phyloP scores from a whole-genome alignment of 2,888 invertebrate genomes.

The Agrotis clavis region DNA sequence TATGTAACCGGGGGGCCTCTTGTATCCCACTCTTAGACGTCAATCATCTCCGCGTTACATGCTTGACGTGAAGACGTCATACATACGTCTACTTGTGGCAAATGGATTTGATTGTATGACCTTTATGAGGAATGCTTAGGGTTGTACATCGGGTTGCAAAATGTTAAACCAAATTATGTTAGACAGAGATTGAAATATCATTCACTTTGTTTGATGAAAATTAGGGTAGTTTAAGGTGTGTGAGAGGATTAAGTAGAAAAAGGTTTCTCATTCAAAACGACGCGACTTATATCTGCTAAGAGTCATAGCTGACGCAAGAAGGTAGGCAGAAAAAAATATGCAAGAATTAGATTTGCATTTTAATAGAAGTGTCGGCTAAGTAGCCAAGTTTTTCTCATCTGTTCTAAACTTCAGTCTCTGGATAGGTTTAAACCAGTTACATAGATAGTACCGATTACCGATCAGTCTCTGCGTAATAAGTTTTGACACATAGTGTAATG shows the following conservation, averaged over 20 bases:
- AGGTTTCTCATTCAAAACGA: too few relatives aligned
- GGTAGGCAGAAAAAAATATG: too few relatives aligned
- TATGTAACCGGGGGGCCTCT: constrained; percentile 46
- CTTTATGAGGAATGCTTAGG: constrained; percentile 37
- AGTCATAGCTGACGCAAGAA: too few relatives aligned
- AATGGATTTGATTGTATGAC: constrained; percentile 48
- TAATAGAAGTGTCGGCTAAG: not conserved
- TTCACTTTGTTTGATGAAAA: not conserved
- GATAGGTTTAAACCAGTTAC: too few relatives aligned
- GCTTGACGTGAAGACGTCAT: constrained; percentile 54
- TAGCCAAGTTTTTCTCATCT: not conserved
- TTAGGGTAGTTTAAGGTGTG: too few relatives aligned
- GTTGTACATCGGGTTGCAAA: not conserved
- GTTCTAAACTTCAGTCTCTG: too few relatives aligned
- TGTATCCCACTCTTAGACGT: constrained; percentile 58
- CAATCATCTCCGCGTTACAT: constrained; percentile 54
- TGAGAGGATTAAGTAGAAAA: too few relatives aligned
- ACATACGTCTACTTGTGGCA: constrained; percentile 30
- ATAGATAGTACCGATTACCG: too few relatives aligned
- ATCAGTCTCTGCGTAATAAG: too few relatives aligned
- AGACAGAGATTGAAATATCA: not conserved
- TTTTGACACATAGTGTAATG: too few relatives aligned
- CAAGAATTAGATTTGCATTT: too few relatives aligned
- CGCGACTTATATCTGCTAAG: too few relatives aligned
- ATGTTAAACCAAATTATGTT: not conserved